A percentile compares a stretch with the other conserved stretches of the same genome.
These are phyloP conservation scores for Drosophila sturtevanti DNA, from an alignment of 1,140 invertebrate species.

Conservation along the genomic window DNA sequence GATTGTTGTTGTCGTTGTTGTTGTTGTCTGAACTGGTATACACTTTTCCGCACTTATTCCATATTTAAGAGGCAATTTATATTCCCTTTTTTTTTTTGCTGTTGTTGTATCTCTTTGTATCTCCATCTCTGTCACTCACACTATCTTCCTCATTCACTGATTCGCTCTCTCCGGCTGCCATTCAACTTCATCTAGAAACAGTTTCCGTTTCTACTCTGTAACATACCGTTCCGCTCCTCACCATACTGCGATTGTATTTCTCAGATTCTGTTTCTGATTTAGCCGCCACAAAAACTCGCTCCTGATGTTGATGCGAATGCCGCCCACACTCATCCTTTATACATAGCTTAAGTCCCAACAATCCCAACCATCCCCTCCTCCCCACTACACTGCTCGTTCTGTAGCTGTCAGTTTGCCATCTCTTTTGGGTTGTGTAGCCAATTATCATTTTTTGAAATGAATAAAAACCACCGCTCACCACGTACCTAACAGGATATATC, in stretches of 20 bases:
- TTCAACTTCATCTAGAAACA: slow-evolving; percentile 56
- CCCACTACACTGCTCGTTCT: neutral
- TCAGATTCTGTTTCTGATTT: slow-evolving; percentile 43
- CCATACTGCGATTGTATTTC: slow-evolving; percentile 30
- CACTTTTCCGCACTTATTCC: slow-evolving; percentile 80
- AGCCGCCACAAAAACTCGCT: slow-evolving; percentile 28
- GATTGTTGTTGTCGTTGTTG: slow-evolving; percentile 33
- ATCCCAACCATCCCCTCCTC: too few relatives aligned
- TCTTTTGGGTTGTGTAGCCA: slow-evolving; percentile 52
- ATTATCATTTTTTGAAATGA: slow-evolving; percentile 77
- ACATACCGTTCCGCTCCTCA: slow-evolving; percentile 12
- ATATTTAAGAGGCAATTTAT: slow-evolving; percentile 83
- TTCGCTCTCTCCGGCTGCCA: slow-evolving; percentile 38
- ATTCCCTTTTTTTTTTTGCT: slow-evolving; percentile 77
- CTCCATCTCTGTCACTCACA: neutral
- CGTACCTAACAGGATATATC: slow-evolving; percentile 42
- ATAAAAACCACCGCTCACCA: slow-evolving; percentile 63
- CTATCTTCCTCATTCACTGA: slow-evolving; percentile 4
- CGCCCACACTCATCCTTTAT: slow-evolving; percentile 18
- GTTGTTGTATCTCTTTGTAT: slow-evolving; percentile 27
- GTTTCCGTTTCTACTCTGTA: slow-evolving; percentile 30
- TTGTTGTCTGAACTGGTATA: slow-evolving; percentile 38
- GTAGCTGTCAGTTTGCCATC: slow-evolving; percentile 49
- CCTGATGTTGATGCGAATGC: slow-evolving; percentile 8
- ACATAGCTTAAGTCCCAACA: neutral